These are phyloP conservation scores for Drosophila acutilabella DNA, from an alignment of 2,888 invertebrate genomes.

Conservation along the genomic window DNA sequence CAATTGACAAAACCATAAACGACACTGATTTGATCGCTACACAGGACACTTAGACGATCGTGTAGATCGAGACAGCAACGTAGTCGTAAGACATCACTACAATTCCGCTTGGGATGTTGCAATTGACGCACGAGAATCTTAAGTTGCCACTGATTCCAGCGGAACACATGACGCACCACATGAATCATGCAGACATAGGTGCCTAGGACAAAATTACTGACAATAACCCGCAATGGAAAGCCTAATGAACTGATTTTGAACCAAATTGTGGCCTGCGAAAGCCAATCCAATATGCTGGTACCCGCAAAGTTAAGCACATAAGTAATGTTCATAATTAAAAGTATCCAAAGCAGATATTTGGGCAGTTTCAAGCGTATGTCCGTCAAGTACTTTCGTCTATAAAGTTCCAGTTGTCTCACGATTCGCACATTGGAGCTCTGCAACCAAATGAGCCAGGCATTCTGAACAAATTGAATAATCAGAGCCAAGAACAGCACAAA, in stretches of 20 bases:
- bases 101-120: slow-evolving; percentile 28
- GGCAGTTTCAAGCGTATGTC: slow-evolving; percentile 39
- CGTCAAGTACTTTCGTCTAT: slow-evolving; percentile 41
- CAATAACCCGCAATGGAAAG: slow-evolving; percentile 57
- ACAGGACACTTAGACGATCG: slow-evolving; percentile 65
- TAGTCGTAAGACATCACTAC: slow-evolving; percentile 36
- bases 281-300: slow-evolving; percentile 37
- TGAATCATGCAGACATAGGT: slow-evolving; percentile 62
- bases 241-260: slow-evolving; percentile 51
- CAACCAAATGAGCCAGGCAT: slow-evolving; percentile 65
- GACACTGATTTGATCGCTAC: slow-evolving; percentile 65
- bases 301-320: slow-evolving; percentile 54
- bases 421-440: slow-evolving; percentile 59
- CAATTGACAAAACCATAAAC: slow-evolving; percentile 71
- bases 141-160: slow-evolving; percentile 50
- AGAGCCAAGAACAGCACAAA: slow-evolving; percentile 57
- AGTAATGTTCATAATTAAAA: slow-evolving; percentile 40
- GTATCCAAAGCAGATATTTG: slow-evolving; percentile 39
- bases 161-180: slow-evolving; percentile 47
- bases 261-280: slow-evolving; percentile 24
- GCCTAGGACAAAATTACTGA: slow-evolving; percentile 58
- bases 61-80: slow-evolving; percentile 61
- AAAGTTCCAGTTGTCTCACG: slow-evolving; percentile 55
- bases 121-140: slow-evolving; percentile 31
- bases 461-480: slow-evolving; percentile 58